Conservation (phyloP, 2,113 vertebrate species). For the Maccullochella peelii region DNA sequence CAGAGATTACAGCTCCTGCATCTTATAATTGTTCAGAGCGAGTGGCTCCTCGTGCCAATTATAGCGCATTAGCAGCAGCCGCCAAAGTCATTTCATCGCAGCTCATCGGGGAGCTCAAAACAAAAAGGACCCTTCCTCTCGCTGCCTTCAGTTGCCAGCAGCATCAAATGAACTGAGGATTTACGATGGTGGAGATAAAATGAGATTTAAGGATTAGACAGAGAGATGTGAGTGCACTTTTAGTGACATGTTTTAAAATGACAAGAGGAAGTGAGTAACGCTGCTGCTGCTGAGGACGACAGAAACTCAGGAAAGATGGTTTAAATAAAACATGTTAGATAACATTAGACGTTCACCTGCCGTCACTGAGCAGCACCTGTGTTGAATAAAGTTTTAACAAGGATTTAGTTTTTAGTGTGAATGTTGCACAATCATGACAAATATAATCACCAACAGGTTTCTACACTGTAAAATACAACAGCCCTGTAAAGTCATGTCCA, state of each 20-base stretch:
- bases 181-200: constrained; percentile 59
- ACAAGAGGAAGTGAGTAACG: constrained; percentile 10
- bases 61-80: constrained; percentile 60
- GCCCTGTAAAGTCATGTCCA: neutral
- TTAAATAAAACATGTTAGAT: neutral
- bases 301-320: neutral
- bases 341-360: neutral
- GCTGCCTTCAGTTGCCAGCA: constrained; percentile 38
- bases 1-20: constrained; percentile 41
- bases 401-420: neutral
- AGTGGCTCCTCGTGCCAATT: constrained; percentile 61
- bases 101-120: constrained; percentile 62
- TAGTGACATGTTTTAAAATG: constrained; percentile 60
- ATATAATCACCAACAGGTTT: neutral
- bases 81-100: constrained; percentile 61
- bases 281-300: neutral
- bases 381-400: neutral
- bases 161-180: constrained; percentile 47
- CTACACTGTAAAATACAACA: no score
- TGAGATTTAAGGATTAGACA: constrained; percentile 64
- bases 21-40: constrained; percentile 64
- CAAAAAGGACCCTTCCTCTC: constrained; percentile 31
- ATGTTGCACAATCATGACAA: neutral
- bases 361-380: neutral
- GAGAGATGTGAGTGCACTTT: constrained; percentile 52